Percentiles rank a stretch among this genome's conserved stretches.
These are phyloP conservation scores for Centropus unirufus DNA, from an alignment of 2,113 vertebrate species.

Conservation along the genomic window DNA sequence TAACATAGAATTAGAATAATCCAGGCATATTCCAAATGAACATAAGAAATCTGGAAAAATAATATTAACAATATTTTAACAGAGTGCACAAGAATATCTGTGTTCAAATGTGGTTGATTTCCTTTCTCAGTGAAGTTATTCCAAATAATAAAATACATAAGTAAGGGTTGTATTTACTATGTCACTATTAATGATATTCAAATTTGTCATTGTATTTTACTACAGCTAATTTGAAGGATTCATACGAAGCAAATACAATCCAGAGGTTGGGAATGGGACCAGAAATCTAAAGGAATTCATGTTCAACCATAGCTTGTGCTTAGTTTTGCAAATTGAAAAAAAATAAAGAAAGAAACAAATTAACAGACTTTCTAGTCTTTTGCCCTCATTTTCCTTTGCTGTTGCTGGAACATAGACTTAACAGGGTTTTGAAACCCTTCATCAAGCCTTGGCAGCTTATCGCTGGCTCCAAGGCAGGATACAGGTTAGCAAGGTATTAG, in stretches of 20 bases:
- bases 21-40: neutral
- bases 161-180: neutral
- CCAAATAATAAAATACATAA: neutral
- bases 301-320: neutral
- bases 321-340: neutral
- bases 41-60: neutral
- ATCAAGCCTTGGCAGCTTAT: constrained; percentile 4
- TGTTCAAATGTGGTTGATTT: neutral
- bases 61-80: neutral
- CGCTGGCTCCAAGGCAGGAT: neutral
- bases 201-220: neutral
- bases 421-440: neutral
- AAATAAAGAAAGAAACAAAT: neutral
- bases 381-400: constrained; percentile 6
- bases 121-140: neutral
- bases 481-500: neutral
- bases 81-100: neutral
- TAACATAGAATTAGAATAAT: neutral
- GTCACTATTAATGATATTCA: neutral
- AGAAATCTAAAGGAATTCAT: neutral
- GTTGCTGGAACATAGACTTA: neutral
- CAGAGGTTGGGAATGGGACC: fast-evolving
- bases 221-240: neutral
- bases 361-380: neutral
- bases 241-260: fast-evolving